Conservation (phyloP, 2,797 vertebrate genomes). For the Myotis pilosus region DNA sequence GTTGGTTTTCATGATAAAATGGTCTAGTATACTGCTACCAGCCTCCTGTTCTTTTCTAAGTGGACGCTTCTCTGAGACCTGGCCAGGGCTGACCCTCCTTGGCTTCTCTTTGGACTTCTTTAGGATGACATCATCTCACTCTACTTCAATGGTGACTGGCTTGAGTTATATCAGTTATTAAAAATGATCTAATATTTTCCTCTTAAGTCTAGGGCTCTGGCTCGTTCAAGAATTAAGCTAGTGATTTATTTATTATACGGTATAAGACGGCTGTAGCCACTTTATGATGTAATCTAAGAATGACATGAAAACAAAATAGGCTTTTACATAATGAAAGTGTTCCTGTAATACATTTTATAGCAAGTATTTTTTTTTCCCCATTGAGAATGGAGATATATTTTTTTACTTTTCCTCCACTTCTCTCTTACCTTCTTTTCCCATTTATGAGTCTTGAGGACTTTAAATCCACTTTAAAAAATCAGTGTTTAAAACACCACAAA, state of each 20-base stretch:
- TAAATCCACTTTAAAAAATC: background rate
- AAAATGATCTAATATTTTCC: conserved; percentile 78
- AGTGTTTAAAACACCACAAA: background rate
- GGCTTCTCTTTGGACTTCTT: conserved; percentile 51
- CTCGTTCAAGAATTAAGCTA: conserved; percentile 66
- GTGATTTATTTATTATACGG: conserved; percentile 73
- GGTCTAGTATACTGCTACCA: background rate
- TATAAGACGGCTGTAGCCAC: conserved; percentile 57
- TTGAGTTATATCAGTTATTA: conserved; percentile 77
- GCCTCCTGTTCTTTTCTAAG: background rate
- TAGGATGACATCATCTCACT: conserved; percentile 60
- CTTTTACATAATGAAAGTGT: conserved; percentile 71
- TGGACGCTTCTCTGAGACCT: background rate
- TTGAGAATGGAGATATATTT: background rate
- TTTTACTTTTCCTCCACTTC: background rate
- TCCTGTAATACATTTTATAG: conserved; percentile 54
- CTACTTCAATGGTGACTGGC: conserved; percentile 61
- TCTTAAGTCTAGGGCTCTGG: conserved; percentile 66
- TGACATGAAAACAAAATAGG: conserved; percentile 71
- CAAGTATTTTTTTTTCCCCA: background rate
- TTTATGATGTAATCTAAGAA: conserved; percentile 77
- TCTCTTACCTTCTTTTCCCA: conserved; percentile 27
- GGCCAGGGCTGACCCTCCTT: conserved; percentile 26
- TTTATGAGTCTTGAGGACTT: background rate
- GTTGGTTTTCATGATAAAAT: background rate